These are phyloP conservation scores for Stomatorhinus ivindoensis DNA, from an alignment of 2,113 vertebrate species.

Conservation along the genomic window DNA sequence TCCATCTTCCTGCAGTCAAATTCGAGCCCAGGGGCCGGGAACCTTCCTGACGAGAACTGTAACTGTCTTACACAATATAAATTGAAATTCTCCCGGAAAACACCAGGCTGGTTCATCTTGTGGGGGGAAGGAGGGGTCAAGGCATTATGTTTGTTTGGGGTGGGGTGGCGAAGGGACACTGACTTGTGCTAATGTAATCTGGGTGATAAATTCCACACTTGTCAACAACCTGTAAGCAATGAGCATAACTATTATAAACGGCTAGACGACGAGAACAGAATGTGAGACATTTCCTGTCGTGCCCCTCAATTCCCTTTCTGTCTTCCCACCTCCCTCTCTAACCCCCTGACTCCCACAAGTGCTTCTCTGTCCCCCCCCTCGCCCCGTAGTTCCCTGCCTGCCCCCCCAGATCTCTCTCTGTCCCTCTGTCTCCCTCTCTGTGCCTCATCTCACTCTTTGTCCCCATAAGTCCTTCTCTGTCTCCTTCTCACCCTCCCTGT, in stretches of 20 bases:
- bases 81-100: background rate
- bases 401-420: background rate
- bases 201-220: background rate
- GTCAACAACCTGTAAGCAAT: background rate
- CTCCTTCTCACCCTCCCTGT: background rate
- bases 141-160: too few species aligned
- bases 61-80: background rate
- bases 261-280: background rate
- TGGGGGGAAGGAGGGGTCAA: too few species aligned
- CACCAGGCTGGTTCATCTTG: background rate
- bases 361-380: background rate
- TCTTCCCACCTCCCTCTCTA: background rate
- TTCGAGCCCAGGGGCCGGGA: background rate
- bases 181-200: background rate
- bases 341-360: background rate
- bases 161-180: background rate
- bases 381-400: too few species aligned
- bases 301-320: background rate
- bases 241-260: background rate
- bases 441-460: too few species aligned
- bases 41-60: background rate
- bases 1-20: too few species aligned
- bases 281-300: background rate
- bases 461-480: too few species aligned
- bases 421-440: background rate